These are phyloP conservation scores for Puntigrus tetrazona DNA, from an alignment of 2,113 vertebrate genomes.

Conservation along the genomic window DNA sequence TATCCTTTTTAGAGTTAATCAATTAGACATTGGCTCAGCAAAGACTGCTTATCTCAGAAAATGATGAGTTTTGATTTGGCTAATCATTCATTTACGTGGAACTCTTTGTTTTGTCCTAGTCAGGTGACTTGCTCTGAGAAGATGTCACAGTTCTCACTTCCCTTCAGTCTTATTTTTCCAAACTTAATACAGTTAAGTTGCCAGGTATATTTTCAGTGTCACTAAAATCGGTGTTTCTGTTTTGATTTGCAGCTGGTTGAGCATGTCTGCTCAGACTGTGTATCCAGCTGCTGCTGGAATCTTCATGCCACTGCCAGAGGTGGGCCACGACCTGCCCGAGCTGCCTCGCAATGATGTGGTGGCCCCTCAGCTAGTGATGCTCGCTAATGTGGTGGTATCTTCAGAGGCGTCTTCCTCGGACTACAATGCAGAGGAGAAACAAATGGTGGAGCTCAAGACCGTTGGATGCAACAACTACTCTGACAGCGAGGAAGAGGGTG, in stretches of 20 bases:
- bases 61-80: background rate
- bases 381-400: slow-evolving; percentile 91
- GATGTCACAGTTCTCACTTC: background rate
- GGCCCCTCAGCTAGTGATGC: slow-evolving; percentile 93
- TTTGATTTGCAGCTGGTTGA: slow-evolving; percentile 60
- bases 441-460: slow-evolving; percentile 93
- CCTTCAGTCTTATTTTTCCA: background rate
- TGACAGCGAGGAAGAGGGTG: slow-evolving; percentile 88
- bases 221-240: slow-evolving; percentile 41
- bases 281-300: slow-evolving; percentile 80
- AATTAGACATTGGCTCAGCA: background rate
- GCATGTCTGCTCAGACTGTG: slow-evolving; percentile 87
- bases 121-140: background rate
- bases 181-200: background rate
- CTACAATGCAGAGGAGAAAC: slow-evolving; percentile 84
- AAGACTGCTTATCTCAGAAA: background rate
- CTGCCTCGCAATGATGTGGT: slow-evolving; percentile 84
- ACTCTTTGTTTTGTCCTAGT: background rate
- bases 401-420: slow-evolving; percentile 80
- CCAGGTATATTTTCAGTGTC: background rate
- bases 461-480: slow-evolving; percentile 86
- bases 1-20: background rate
- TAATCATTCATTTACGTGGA: background rate
- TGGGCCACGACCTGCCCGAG: slow-evolving; percentile 80
- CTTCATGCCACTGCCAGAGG: slow-evolving; percentile 79